A percentile compares a stretch with the other conserved stretches of the same genome.
These are phyloP conservation scores for Sericinus montela DNA, from an alignment of 2,888 invertebrate species.

Conservation along the genomic window DNA sequence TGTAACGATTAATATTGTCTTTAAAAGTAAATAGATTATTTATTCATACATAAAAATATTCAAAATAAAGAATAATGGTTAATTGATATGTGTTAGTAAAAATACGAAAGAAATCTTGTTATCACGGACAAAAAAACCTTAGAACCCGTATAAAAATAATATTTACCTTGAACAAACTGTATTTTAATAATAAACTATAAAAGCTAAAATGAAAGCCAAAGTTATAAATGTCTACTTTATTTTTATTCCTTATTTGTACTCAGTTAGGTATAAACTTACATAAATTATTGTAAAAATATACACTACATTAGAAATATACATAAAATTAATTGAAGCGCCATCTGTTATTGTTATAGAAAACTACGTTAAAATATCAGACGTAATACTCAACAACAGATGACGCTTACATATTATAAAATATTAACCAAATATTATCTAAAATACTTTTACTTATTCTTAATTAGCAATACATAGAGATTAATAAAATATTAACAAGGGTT, in stretches of 20 bases:
- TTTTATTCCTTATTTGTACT: background rate
- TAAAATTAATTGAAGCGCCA: constrained; percentile 3
- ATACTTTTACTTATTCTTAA: too few relatives aligned
- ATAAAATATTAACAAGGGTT: too few relatives aligned
- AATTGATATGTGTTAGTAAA: too few relatives aligned
- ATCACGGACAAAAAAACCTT: constrained; percentile 11
- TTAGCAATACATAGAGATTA: too few relatives aligned
- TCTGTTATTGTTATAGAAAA: background rate
- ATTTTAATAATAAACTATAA: background rate
- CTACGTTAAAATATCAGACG: too few relatives aligned
- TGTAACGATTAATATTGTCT: too few relatives aligned
- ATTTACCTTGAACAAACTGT: constrained; percentile 13
- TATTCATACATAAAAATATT: too few relatives aligned
- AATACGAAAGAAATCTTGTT: background rate
- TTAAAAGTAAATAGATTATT: too few relatives aligned
- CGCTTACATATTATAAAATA: background rate
- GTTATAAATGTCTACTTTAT: constrained; percentile 4
- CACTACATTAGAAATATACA: background rate
- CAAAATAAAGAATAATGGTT: too few relatives aligned
- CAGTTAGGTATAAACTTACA: constrained; percentile 2
- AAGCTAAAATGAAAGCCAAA: constrained; percentile 18
- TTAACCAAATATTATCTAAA: too few relatives aligned
- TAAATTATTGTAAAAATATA: too few relatives aligned
- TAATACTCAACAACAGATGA: constrained; percentile 6
- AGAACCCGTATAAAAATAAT: constrained; percentile 14